A percentile compares a stretch with the other conserved stretches of the same genome.
Conservation (phyloP, 2,113 vertebrate genomes). For the Camelus dromedarius region DNA sequence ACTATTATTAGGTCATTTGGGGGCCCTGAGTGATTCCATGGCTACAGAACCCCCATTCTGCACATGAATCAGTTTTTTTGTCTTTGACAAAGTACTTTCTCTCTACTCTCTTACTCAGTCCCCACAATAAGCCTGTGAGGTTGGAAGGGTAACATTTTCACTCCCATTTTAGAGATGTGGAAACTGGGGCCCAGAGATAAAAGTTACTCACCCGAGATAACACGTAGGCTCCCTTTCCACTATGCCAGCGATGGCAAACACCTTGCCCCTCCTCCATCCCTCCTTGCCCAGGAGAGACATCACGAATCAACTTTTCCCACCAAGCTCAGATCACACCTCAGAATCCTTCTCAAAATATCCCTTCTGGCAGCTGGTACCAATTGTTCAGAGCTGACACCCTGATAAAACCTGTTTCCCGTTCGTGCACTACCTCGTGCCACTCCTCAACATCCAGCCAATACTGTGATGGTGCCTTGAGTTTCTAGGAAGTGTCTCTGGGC, state of each 20-base stretch:
- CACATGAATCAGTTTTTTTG: accelerated
- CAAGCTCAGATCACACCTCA: neutral
- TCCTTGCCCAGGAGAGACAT: neutral
- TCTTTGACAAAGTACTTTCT: neutral
- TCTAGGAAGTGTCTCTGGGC: slow-evolving; percentile 21
- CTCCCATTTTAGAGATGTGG: neutral
- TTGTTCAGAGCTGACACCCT: neutral
- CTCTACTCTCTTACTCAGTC: neutral
- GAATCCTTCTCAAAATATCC: slow-evolving; percentile 28
- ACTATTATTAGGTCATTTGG: neutral
- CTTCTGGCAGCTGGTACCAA: neutral
- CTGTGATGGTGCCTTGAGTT: neutral
- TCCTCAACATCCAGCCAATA: neutral
- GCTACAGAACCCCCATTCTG: neutral
- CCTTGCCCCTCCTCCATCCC: neutral
- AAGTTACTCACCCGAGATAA: neutral
- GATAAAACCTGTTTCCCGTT: slow-evolving; percentile 7
- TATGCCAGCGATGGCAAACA: neutral
- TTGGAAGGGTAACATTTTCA: neutral
- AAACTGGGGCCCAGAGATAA: neutral
- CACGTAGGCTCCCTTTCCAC: neutral
- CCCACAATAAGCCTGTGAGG: neutral
- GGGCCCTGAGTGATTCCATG: neutral
- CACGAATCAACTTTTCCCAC: neutral
- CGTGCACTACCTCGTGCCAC: neutral